Evolutionary conservation across 2,113 vertebrate genomes (phyloP).

Genomic region (Tiliqua scincoides): DNA sequence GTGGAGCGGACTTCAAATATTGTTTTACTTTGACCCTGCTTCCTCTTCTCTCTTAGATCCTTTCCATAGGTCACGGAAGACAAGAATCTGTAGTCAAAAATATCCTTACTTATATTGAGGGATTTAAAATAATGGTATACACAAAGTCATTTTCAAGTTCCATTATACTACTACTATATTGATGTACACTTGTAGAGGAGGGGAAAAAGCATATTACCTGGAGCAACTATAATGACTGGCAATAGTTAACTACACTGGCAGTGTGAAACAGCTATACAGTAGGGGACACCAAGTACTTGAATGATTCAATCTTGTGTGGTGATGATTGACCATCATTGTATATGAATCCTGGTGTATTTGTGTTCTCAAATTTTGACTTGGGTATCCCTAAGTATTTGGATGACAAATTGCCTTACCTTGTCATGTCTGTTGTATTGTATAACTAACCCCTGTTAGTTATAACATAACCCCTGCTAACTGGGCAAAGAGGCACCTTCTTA

Average conservation of each 20-base stretch:
- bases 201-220: background rate
- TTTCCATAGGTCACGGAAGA: background rate
- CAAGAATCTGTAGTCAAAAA: background rate
- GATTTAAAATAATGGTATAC: background rate
- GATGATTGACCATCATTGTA: background rate
- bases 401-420: background rate
- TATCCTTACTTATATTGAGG: background rate
- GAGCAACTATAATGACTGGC: background rate
- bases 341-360: background rate
- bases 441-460: too few species aligned
- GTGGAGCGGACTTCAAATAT: background rate
- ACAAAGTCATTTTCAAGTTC: background rate
- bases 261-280: background rate
- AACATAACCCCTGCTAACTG: too few species aligned
- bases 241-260: background rate
- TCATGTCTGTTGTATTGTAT: background rate
- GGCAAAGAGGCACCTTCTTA: too few species aligned
- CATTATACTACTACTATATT: background rate
- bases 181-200: background rate
- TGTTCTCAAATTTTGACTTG: background rate
- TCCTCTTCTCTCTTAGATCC: background rate
- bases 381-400: background rate
- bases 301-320: background rate
- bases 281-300: background rate
- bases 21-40: background rate